These are phyloP conservation scores for Theodoxus fluviatilis DNA, from an alignment of 2,888 invertebrate species.

Conservation along the genomic window DNA sequence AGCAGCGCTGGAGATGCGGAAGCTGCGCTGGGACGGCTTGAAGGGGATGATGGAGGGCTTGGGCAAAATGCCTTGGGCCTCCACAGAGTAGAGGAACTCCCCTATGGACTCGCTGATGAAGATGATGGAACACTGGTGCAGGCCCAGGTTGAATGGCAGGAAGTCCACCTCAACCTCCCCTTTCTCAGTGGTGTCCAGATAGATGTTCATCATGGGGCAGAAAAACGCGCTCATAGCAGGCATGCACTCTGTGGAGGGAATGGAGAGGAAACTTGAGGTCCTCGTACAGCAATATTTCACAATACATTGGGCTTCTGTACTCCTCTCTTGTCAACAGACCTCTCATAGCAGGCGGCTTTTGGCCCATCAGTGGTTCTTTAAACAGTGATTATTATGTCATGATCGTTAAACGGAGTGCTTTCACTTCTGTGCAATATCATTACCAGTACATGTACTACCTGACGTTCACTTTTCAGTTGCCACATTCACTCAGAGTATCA, in stretches of 20 bases:
- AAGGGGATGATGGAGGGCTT: constrained; percentile 56
- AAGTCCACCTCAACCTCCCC: constrained; percentile 58
- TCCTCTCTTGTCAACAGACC: too few species aligned
- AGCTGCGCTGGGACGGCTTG: constrained; percentile 48
- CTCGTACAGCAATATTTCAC: constrained; percentile 17
- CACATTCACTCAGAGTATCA: too few species aligned
- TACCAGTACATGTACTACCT: too few species aligned
- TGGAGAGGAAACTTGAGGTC: not conserved
- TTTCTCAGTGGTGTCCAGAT: constrained; percentile 44
- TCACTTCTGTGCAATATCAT: too few species aligned
- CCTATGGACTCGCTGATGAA: constrained; percentile 61
- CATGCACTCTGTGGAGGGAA: constrained; percentile 39
- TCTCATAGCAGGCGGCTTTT: too few species aligned
- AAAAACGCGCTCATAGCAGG: constrained; percentile 56
- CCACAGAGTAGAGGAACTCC: constrained; percentile 63
- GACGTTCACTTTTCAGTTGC: too few species aligned
- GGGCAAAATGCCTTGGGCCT: constrained; percentile 58
- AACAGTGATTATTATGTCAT: too few species aligned
- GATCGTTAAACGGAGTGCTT: too few species aligned
- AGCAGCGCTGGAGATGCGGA: constrained; percentile 61
- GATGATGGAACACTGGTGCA: constrained; percentile 61
- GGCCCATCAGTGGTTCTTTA: too few species aligned
- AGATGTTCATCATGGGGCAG: constrained; percentile 44
- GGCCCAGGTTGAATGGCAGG: constrained; percentile 61
- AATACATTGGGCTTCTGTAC: not conserved